These are phyloP conservation scores for Sisor rabdophorus DNA, from an alignment of 2,113 vertebrate genomes.

Conservation along the genomic window DNA sequence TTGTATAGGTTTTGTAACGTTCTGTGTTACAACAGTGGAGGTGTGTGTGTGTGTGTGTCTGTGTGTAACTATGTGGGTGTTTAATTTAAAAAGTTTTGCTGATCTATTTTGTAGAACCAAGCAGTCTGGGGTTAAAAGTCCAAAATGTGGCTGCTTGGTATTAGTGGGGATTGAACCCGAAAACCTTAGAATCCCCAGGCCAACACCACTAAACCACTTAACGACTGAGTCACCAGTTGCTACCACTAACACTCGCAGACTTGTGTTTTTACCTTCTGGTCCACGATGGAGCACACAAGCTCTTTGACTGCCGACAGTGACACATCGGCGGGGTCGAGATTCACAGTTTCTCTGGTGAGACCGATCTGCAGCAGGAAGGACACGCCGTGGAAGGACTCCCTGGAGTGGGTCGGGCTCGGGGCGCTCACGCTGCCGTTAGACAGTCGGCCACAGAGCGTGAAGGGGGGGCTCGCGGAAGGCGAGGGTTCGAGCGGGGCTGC, in stretches of 20 bases:
- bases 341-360: slow-evolving; percentile 89
- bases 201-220: background rate
- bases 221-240: no score
- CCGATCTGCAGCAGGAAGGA: slow-evolving; percentile 96
- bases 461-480: slow-evolving; percentile 80
- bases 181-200: background rate
- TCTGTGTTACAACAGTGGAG: background rate
- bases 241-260: background rate
- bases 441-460: slow-evolving; percentile 77
- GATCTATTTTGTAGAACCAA: no score
- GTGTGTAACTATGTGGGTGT: background rate
- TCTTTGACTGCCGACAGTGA: slow-evolving; percentile 92
- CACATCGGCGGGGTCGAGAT: slow-evolving; percentile 87
- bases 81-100: no score
- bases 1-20: background rate
- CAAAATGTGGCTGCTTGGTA: no score
- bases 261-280: slow-evolving; percentile 85
- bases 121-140: no score
- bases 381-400: slow-evolving; percentile 85
- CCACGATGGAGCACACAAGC: slow-evolving; percentile 94
- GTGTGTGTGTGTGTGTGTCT: background rate
- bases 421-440: slow-evolving; percentile 90
- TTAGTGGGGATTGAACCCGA: background rate
- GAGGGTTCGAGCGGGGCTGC: slow-evolving; percentile 71
- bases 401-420: slow-evolving; percentile 87